These are phyloP conservation scores for Spilarctia lutea DNA, from an alignment of 2,888 invertebrate genomes.

Conservation along the genomic window DNA sequence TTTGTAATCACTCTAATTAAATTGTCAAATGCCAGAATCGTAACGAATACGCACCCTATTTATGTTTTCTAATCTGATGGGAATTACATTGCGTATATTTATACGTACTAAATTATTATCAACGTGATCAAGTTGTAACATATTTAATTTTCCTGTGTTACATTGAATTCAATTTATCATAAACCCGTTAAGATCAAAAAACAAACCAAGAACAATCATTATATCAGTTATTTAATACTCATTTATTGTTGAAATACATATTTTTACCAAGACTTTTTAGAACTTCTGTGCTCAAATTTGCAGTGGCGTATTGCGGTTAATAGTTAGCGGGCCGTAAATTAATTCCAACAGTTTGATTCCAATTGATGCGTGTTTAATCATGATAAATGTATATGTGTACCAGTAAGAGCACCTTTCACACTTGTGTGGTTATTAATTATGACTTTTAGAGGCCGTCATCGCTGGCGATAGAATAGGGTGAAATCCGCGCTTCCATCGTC, in stretches of 20 bases:
- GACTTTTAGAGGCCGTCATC: too few species aligned
- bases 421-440: conserved; percentile 19
- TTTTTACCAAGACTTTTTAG: conserved; percentile 15
- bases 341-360: conserved; percentile 52
- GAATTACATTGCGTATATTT: neutral
- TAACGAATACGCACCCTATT: neutral
- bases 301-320: conserved; percentile 32
- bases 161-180: neutral
- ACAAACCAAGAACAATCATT: neutral
- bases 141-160: neutral
- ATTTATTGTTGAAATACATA: neutral
- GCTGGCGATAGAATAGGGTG: too few species aligned
- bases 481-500: too few species aligned
- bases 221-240: neutral
- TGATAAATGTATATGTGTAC: conserved; percentile 49
- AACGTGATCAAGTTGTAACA: conserved; percentile 2
- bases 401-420: conserved; percentile 37
- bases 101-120: neutral
- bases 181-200: neutral
- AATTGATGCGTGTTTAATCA: conserved; percentile 55
- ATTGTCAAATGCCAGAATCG: neutral
- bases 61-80: neutral
- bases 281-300: conserved; percentile 35
- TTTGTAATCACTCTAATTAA: conserved; percentile 6
- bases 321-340: conserved; percentile 24